Percentiles rank a stretch among this genome's conserved stretches.
Conservation (phyloP, 2,797 vertebrate genomes). For the Hypotaenidia okinawae region DNA sequence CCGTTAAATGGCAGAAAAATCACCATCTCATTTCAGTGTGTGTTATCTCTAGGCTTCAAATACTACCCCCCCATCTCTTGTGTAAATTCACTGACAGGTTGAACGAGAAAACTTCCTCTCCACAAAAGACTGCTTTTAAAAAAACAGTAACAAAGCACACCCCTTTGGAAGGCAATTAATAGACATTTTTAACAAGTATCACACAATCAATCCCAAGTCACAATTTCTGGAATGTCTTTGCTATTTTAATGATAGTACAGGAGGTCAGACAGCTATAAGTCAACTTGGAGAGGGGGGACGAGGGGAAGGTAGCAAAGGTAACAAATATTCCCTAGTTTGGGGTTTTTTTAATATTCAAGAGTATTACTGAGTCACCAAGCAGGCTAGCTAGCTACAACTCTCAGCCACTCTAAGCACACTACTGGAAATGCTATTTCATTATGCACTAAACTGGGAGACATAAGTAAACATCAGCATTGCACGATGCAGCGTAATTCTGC, state of each 20-base stretch:
- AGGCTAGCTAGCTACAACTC: conserved; percentile 6
- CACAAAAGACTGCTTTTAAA: background rate
- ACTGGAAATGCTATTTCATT: conserved; percentile 50
- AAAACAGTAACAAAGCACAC: background rate
- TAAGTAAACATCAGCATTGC: background rate
- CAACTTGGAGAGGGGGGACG: background rate
- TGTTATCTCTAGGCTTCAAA: background rate
- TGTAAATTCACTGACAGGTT: background rate
- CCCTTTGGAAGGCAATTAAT: background rate
- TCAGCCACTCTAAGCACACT: conserved; percentile 22
- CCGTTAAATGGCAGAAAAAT: background rate
- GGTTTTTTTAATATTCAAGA: background rate
- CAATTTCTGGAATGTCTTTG: background rate
- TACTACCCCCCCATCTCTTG: background rate
- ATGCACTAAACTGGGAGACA: background rate
- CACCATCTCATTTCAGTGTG: background rate
- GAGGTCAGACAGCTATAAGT: too few species aligned
- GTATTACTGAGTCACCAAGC: conserved; percentile 18
- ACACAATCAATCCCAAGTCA: background rate
- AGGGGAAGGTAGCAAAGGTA: background rate
- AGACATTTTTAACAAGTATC: background rate
- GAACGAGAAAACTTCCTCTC: background rate
- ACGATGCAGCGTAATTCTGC: background rate
- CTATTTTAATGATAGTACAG: background rate
- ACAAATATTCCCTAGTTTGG: background rate